Evolutionary conservation across 2,888 invertebrate genomes (phyloP).

Genomic region (Acanthosepion lycidas): DNA sequence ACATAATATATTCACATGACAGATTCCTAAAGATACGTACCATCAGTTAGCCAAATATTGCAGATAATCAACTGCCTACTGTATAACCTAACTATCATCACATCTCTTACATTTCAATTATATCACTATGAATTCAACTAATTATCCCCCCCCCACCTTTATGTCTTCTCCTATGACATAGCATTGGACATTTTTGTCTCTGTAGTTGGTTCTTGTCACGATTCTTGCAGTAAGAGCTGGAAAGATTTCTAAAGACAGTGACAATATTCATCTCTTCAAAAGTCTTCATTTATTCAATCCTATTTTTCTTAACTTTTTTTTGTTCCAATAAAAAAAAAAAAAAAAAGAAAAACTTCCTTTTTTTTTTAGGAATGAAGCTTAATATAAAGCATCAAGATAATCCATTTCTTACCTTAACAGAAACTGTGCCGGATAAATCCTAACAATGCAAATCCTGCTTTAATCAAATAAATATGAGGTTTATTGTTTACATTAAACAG

Average conservation of each 20-base stretch:
- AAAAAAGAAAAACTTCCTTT: background rate
- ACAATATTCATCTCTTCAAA: background rate
- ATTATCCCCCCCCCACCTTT: background rate
- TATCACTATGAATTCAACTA: background rate
- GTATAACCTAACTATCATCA: background rate
- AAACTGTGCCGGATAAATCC: background rate
- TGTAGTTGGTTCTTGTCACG: background rate
- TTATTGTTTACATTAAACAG: background rate
- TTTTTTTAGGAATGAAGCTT: background rate
- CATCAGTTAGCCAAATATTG: too few species aligned
- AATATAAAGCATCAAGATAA: background rate
- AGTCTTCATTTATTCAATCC: background rate
- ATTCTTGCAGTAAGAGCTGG: background rate
- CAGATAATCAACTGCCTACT: background rate
- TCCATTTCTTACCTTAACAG: background rate
- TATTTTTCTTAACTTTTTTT: background rate
- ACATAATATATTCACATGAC: too few species aligned
- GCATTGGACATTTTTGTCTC: background rate
- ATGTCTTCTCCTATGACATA: background rate
- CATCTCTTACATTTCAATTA: background rate
- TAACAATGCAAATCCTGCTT: background rate
- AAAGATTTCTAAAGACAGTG: background rate
- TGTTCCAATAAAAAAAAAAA: background rate
- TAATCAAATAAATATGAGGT: background rate
- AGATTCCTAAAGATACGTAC: too few species aligned